Evolutionary conservation across 1,140 invertebrate genomes (phyloP), one percentile per base, ranked within the genome.

Genomic region (Vanessa atalanta): DNA sequence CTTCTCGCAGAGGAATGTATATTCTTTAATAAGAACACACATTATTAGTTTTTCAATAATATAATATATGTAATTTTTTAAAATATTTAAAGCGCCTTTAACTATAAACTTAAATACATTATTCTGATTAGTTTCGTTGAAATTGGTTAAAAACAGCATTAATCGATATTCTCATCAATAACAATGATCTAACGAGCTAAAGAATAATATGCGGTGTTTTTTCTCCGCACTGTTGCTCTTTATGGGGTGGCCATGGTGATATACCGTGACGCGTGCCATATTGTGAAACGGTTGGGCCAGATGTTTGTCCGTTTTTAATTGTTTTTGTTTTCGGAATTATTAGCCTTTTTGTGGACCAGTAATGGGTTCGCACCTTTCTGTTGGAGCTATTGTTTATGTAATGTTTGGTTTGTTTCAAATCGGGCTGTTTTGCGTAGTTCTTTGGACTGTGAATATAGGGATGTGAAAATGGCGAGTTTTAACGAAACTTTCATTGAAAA

Each of bases 261-360:
- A 79, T 79, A 81, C 79, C 79, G 75, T 78, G 70, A 79, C 78
- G 72, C 78, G 78, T 80, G 79, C 79, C 81, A 82, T 82, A 82
- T 77, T 82, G 81, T 72, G 20, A 63, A 70, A 70, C 79, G 70
- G 79, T 82, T 80, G 73, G 13, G 72, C 72, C 81, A 82, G 69
- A 78, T 80, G 79, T 67, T 61, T 31, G 55, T 37, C 50, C 72
- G 61, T 73, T 79, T 77, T 79, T 79, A 71, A 71, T 79, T 66
- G 70, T 74, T 75, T 79, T 71, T 70, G 55, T 57, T 53, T 53
- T 53, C 9, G 15, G 53, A 55, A 69, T 69, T 69, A 69, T 69
- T 69, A 69, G 66, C 66, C 43, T 55, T 31, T 43, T 67, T 55
- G 47, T 60, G 53, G 20, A 57, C 37, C 37, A 14, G 64, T 61